phyloP scores from a whole-genome alignment of 2,797 vertebrate genomes.

The Podarcis lilfordi region DNA sequence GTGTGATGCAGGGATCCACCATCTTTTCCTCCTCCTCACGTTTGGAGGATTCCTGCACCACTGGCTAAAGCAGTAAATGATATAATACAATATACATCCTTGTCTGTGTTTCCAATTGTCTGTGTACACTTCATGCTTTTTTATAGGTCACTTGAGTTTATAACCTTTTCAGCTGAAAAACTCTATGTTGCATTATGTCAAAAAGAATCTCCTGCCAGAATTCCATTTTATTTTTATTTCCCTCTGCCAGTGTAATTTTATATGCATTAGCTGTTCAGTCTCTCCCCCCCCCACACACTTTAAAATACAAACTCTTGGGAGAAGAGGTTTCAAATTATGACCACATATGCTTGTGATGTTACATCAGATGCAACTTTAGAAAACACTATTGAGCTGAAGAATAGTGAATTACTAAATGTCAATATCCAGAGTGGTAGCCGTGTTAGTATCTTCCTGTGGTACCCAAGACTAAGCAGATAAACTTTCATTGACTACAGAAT shows the following conservation, averaged over 20 bases:
- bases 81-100: background rate
- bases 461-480: too few species aligned
- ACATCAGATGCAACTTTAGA: background rate
- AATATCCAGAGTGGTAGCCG: too few species aligned
- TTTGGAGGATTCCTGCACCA: background rate
- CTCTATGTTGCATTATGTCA: background rate
- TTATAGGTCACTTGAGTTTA: background rate
- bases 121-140: background rate
- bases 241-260: background rate
- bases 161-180: background rate
- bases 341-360: background rate
- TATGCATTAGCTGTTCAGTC: background rate
- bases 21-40: background rate
- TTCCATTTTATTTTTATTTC: constrained; percentile 19
- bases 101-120: constrained; percentile 1
- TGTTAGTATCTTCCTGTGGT: too few species aligned
- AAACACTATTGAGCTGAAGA: background rate
- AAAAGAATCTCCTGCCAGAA: constrained; percentile 9
- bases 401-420: background rate
- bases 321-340: background rate
- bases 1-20: background rate
- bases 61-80: background rate
- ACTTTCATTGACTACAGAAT: too few species aligned
- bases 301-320: background rate
- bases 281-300: background rate